These are phyloP conservation scores for Candoia aspera DNA, from an alignment of 2,113 vertebrate species.

Conservation along the genomic window DNA sequence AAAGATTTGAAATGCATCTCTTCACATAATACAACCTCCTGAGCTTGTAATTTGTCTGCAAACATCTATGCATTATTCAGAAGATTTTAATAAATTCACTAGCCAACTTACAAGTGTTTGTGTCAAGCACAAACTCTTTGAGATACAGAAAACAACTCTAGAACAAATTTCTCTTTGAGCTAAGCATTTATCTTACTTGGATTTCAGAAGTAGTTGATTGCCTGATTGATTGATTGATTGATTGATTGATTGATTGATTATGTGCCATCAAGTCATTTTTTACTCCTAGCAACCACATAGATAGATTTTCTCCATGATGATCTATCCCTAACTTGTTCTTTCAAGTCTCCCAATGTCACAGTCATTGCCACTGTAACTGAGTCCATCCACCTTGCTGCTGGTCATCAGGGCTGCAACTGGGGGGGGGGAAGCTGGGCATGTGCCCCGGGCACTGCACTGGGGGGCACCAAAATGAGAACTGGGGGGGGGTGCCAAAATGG, in stretches of 20 bases:
- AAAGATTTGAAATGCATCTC: conserved; percentile 43
- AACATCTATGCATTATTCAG: conserved; percentile 62
- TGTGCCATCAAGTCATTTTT: background rate
- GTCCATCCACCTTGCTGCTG: background rate
- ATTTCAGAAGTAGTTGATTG: conserved; percentile 4
- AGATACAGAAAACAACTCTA: conserved; percentile 21
- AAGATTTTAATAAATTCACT: conserved; percentile 53
- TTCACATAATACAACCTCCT: conserved; percentile 41
- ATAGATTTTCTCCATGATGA: background rate
- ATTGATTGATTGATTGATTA: background rate
- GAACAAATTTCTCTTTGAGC: conserved; percentile 45
- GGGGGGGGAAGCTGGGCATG: no score
- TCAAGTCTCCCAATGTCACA: background rate
- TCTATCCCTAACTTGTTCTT: background rate
- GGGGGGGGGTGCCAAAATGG: no score
- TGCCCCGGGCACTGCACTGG: no score
- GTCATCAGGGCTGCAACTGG: no score
- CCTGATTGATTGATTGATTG: background rate
- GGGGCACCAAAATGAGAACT: no score
- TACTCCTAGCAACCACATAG: background rate
- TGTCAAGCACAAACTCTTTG: conserved; percentile 44
- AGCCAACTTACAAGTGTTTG: conserved; percentile 47
- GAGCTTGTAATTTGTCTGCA: conserved; percentile 39
- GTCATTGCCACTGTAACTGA: background rate
- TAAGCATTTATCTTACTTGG: conserved; percentile 20